Base-by-base conservation (phyloP, 2,113 vertebrate species). In the Amphiprion ocellaris region DNA sequence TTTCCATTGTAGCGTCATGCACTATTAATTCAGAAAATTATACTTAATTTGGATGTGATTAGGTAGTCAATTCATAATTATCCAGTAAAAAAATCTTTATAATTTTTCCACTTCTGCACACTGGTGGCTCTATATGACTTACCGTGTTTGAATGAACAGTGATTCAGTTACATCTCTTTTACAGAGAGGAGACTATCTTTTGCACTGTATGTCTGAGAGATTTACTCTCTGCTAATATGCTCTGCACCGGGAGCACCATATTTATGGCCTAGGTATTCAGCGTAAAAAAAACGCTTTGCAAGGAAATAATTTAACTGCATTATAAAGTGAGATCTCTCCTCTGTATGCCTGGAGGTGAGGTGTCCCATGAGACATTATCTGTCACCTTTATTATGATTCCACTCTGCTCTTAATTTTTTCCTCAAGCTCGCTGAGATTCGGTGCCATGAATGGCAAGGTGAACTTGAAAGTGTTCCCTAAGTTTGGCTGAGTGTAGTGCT, bases 311-410 rank as follows among this genome's bases (percentile, higher is more conserved):
- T 79, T 69, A 61, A 74, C 67, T 37, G 83, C 58, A 80, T 87
- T 82, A 84, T 76, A 82, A 84, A 87, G 66, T 72, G 74, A 70
- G 65, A 73, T 80, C 46, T 77, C 49, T 74, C 14, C 39, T 44
- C 85, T 37, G 50, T 64, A 49, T 30, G 82, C 86, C 83, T 76
- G 71, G 56, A 83, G 84, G 83, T 56, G 14, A 79, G 56, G 50
- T 76, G 44, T 84, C 87, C 66, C 74, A 17, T 21, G 74, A 88
- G 88, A 77, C 30, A 69, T 69, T 46, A 56, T 82, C 70, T 77
- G 82, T 89, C 88, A 90, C 88, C 89, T 91, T 86, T 88, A 89
- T 87, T 87, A 79, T 83, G 87, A 89, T 86, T 92, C 82, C 56
- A 33, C 79, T 77, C 77, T 74, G 69, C 79, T 87, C 80, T 84